phyloP scores from a whole-genome alignment of 2,797 vertebrate genomes.

The Pangasius sanitwongsei region DNA sequence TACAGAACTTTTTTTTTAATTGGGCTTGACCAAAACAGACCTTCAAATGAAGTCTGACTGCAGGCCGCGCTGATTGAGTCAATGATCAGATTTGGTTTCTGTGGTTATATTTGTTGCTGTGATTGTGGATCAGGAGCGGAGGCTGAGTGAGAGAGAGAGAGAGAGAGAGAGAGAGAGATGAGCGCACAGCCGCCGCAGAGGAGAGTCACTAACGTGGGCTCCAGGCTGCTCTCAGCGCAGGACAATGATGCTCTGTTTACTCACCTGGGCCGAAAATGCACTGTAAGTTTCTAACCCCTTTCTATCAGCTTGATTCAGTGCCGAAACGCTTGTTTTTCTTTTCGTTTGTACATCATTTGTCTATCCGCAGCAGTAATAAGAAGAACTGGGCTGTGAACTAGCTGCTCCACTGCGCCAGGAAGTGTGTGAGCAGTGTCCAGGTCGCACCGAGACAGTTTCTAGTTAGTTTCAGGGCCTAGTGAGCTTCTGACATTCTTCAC shows the following conservation, averaged over 20 bases:
- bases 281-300: slow-evolving; percentile 82
- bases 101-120: slow-evolving; percentile 51
- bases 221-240: slow-evolving; percentile 82
- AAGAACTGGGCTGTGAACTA: too few relatives aligned
- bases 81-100: slow-evolving; percentile 52
- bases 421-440: background rate
- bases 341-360: background rate
- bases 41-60: slow-evolving; percentile 55
- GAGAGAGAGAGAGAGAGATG: slow-evolving; percentile 49
- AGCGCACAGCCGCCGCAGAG: slow-evolving; percentile 80
- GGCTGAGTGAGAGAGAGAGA: too few relatives aligned
- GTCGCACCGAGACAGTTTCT: background rate
- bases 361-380: background rate
- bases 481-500: background rate
- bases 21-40: too few relatives aligned
- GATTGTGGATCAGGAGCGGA: slow-evolving; percentile 27
- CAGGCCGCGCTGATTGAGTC: slow-evolving; percentile 71
- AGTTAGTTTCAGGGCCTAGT: background rate
- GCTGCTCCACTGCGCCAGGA: background rate
- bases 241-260: slow-evolving; percentile 89
- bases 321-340: too few relatives aligned
- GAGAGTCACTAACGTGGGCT: slow-evolving; percentile 80
- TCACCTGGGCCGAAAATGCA: slow-evolving; percentile 92
- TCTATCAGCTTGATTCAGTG: background rate
- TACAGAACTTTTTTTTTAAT: background rate